A percentile compares a stretch with the other conserved stretches of the same genome.
Evolutionary conservation across 2,888 invertebrate genomes (phyloP).

Genomic region (Lingula anatina): DNA sequence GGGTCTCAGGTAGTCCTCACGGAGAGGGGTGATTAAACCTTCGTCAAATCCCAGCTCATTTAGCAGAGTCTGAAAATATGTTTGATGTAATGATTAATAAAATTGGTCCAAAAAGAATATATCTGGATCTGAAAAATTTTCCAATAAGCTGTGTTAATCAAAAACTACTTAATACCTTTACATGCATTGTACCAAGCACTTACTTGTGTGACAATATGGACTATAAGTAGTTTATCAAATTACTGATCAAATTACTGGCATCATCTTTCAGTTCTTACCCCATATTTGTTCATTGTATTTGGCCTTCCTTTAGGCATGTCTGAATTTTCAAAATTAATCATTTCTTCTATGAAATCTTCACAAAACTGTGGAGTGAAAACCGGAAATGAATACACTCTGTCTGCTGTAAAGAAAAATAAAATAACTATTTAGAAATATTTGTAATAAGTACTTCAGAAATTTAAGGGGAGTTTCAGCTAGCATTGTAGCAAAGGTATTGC

Average conservation of each 20-base stretch:
- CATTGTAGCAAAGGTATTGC: too few relatives aligned
- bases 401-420: slow-evolving; percentile 18
- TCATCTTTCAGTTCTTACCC: slow-evolving; percentile 33
- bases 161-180: too few relatives aligned
- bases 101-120: too few relatives aligned
- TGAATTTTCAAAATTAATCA: slow-evolving; percentile 49
- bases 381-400: slow-evolving; percentile 47
- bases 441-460: too few relatives aligned
- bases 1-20: slow-evolving; percentile 44
- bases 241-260: not conserved
- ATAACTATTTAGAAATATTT: not conserved
- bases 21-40: slow-evolving; percentile 41
- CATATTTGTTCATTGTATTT: slow-evolving; percentile 55
- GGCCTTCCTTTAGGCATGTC: slow-evolving; percentile 50
- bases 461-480: too few relatives aligned
- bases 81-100: too few relatives aligned
- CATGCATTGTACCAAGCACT: too few relatives aligned
- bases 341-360: slow-evolving; percentile 41
- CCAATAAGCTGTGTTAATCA: too few relatives aligned
- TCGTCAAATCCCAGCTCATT: slow-evolving; percentile 52
- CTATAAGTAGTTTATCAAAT: too few relatives aligned
- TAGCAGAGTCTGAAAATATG: slow-evolving; percentile 44
- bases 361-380: slow-evolving; percentile 52
- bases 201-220: too few relatives aligned
- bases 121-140: too few relatives aligned